A percentile compares a stretch with the other conserved stretches of the same genome.
Evolutionary conservation across 1,140 invertebrate species (phyloP).

Genomic region (Centruroides vittatus): DNA sequence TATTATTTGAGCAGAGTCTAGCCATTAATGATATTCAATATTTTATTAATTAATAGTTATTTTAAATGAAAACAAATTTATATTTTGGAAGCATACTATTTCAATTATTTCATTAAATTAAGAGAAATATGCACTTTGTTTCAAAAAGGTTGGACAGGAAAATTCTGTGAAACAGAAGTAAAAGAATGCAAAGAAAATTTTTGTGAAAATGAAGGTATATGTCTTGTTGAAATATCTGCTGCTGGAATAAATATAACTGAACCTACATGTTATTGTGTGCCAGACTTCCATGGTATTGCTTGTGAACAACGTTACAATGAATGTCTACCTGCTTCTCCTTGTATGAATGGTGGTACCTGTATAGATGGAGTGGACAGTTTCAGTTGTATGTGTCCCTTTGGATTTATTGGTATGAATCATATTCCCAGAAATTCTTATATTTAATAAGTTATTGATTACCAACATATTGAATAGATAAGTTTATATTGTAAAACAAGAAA

Average conservation of each 20-base stretch:
- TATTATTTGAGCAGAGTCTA: no score
- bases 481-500: no score
- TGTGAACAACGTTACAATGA: constrained; percentile 77
- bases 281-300: constrained; percentile 70
- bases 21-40: no score
- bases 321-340: constrained; percentile 60
- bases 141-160: constrained; percentile 66
- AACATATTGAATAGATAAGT: no score
- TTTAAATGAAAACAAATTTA: no score
- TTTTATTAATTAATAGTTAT: no score
- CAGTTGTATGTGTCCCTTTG: constrained; percentile 80
- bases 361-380: constrained; percentile 85
- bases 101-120: no score
- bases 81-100: no score
- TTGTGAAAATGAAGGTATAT: constrained; percentile 61
- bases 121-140: no score
- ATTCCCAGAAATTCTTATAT: no score
- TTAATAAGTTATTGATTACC: no score
- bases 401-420: constrained; percentile 37
- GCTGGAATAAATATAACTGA: constrained; percentile 42
- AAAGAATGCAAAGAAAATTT: constrained; percentile 52
- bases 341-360: constrained; percentile 81
- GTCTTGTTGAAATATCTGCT: constrained; percentile 32
- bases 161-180: constrained; percentile 69
- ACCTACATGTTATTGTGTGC: constrained; percentile 74